Evolutionary conservation across 2,888 invertebrate genomes (phyloP).

Genomic region (Drosophila longiperda): DNA sequence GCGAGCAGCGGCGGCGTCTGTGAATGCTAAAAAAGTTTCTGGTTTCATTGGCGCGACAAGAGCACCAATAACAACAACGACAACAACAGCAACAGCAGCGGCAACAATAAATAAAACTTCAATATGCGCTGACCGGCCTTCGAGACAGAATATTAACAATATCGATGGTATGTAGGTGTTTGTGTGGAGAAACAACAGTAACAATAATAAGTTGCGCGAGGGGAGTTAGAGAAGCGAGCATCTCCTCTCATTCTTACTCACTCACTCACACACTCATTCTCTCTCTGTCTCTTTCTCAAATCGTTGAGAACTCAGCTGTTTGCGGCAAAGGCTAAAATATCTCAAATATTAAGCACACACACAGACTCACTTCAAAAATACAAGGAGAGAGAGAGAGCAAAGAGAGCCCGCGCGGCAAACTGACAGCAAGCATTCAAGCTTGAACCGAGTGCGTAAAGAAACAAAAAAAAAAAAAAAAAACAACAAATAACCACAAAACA

Average conservation of each 20-base stretch:
- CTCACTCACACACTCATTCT: background rate
- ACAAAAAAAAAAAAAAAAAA: slow-evolving; percentile 21
- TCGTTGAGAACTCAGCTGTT: slow-evolving; percentile 46
- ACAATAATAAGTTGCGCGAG: slow-evolving; percentile 4
- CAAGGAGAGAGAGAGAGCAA: background rate
- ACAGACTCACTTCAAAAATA: slow-evolving; percentile 8
- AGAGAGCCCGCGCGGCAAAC: slow-evolving; percentile 17
- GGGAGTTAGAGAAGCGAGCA: slow-evolving; percentile 32
- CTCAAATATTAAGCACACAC: slow-evolving; percentile 35
- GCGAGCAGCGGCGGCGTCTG: slow-evolving; percentile 46
- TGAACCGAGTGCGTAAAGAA: slow-evolving; percentile 57
- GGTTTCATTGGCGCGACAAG: slow-evolving; percentile 57
- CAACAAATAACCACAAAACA: slow-evolving; percentile 33
- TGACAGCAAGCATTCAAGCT: slow-evolving; percentile 32
- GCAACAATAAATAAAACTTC: slow-evolving; percentile 59
- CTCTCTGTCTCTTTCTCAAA: slow-evolving; percentile 12
- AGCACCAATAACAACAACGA: slow-evolving; percentile 34
- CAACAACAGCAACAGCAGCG: slow-evolving; percentile 17
- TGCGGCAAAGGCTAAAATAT: slow-evolving; percentile 52
- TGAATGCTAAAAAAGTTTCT: slow-evolving; percentile 63
- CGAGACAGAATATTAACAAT: slow-evolving; percentile 67
- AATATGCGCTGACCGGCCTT: slow-evolving; percentile 70
- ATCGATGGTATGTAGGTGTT: slow-evolving; percentile 21
- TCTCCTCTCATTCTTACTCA: slow-evolving; percentile 13
- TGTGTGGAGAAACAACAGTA: slow-evolving; percentile 24